Evolutionary conservation across 2,113 vertebrate species (phyloP).

Genomic region (Nycticebus coucang): DNA sequence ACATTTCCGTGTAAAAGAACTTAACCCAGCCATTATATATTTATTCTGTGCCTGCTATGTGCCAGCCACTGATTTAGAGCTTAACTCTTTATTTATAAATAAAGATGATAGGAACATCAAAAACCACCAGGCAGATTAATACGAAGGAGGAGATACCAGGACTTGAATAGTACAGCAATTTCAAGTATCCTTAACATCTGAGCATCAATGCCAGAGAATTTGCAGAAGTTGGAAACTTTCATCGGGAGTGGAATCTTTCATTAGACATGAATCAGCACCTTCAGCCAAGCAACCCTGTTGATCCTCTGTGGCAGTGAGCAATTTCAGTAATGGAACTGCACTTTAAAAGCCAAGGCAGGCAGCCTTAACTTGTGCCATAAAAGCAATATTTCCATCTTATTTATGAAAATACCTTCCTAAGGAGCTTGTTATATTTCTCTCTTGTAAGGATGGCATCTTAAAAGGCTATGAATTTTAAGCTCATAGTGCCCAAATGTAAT

Average conservation of each 20-base stretch:
- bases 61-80: not conserved
- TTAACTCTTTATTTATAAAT: slow-evolving; percentile 64
- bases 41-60: not conserved
- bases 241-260: slow-evolving; percentile 43
- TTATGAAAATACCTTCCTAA: not conserved
- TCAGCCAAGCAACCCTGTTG: not conserved
- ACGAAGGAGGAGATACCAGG: slow-evolving; percentile 1
- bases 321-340: not conserved
- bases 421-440: not conserved
- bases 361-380: not conserved
- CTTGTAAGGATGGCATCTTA: not conserved
- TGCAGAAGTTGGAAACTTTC: slow-evolving; percentile 16
- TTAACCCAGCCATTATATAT: slow-evolving; percentile 25
- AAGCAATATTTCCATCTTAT: not conserved
- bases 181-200: slow-evolving; percentile 21
- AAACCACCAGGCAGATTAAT: slow-evolving; percentile 28
- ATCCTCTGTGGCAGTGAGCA: not conserved
- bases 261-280: slow-evolving; percentile 21
- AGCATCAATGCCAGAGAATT: not conserved
- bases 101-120: slow-evolving; percentile 44
- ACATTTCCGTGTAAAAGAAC: slow-evolving; percentile 27
- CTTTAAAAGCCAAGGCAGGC: not conserved
- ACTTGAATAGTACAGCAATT: slow-evolving; percentile 20
- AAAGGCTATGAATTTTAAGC: slow-evolving; percentile 14
- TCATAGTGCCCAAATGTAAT: not conserved